Evolutionary conservation across 1,140 invertebrate species (phyloP).

Genomic region (Leptinotarsa lineolata): DNA sequence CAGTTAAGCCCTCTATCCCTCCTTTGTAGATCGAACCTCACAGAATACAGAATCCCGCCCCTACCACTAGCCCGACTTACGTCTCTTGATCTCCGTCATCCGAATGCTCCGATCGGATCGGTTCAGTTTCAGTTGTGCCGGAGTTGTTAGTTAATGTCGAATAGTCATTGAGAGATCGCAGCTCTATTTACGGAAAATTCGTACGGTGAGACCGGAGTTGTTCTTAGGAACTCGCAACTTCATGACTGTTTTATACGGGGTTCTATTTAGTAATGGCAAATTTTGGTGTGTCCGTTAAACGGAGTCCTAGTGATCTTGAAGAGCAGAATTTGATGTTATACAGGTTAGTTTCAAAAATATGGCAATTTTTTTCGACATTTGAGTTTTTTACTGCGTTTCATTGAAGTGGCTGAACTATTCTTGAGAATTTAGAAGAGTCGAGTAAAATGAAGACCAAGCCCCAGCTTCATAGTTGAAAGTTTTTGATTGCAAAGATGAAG

Average conservation of each 20-base stretch:
- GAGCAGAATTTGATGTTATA: slow-evolving; percentile 39
- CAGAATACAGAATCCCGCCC: neutral
- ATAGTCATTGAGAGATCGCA: too few species aligned
- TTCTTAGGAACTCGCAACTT: neutral
- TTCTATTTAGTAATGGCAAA: slow-evolving; percentile 34
- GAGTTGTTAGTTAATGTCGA: neutral
- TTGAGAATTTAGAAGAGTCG: too few species aligned
- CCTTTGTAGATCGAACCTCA: neutral
- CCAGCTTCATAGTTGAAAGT: too few species aligned
- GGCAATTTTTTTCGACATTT: too few species aligned
- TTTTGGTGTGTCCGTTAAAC: slow-evolving; percentile 38
- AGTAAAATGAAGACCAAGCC: too few species aligned
- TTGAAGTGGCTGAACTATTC: too few species aligned
- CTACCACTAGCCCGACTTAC: neutral
- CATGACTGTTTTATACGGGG: slow-evolving; percentile 22
- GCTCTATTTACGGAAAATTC: neutral
- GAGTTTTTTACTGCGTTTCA: too few species aligned
- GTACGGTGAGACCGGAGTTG: neutral
- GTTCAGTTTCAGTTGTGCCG: neutral
- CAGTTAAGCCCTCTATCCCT: neutral
- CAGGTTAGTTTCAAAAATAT: slow-evolving; percentile 27
- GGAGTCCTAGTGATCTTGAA: slow-evolving; percentile 40
- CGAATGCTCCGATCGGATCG: neutral
- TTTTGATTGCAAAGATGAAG: too few species aligned
- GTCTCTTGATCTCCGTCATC: neutral